Percentiles rank a stretch among this genome's conserved stretches.
Conservation (phyloP, 2,888 invertebrate species). For the Leptinotarsa peninsularis region DNA sequence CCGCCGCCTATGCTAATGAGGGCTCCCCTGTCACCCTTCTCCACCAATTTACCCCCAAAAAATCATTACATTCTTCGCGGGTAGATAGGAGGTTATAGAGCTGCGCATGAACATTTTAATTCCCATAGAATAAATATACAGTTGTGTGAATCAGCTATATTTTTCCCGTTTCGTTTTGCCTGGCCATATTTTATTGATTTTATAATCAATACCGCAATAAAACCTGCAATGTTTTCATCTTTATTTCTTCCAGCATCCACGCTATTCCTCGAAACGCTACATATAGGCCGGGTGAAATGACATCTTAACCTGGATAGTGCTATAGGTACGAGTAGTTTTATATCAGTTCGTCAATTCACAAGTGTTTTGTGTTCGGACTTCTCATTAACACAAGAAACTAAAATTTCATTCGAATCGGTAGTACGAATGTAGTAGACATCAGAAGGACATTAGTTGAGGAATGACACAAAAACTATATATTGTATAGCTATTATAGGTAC, state of each 20-base stretch:
- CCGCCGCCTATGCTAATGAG: slow-evolving; percentile 63
- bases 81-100: slow-evolving; percentile 69
- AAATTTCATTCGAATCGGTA: too few species aligned
- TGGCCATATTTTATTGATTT: slow-evolving; percentile 69
- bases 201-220: slow-evolving; percentile 70
- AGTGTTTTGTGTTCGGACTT: too few species aligned
- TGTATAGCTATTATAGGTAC: too few species aligned
- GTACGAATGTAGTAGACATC: too few species aligned
- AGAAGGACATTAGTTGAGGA: too few species aligned
- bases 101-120: slow-evolving; percentile 67
- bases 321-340: neutral
- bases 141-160: slow-evolving; percentile 66
- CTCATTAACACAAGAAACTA: too few species aligned
- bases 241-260: slow-evolving; percentile 66
- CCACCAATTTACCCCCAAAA: slow-evolving; percentile 82
- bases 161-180: slow-evolving; percentile 62
- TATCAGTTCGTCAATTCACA: too few species aligned
- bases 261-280: slow-evolving; percentile 26
- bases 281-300: slow-evolving; percentile 25
- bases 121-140: slow-evolving; percentile 64
- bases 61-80: slow-evolving; percentile 85
- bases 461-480: too few species aligned
- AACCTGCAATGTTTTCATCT: slow-evolving; percentile 69
- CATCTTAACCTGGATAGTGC: slow-evolving; percentile 21
- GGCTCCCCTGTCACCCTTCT: slow-evolving; percentile 65